phyloP scores from a whole-genome alignment of 2,888 invertebrate genomes.

The Diachrysia chrysitis region DNA sequence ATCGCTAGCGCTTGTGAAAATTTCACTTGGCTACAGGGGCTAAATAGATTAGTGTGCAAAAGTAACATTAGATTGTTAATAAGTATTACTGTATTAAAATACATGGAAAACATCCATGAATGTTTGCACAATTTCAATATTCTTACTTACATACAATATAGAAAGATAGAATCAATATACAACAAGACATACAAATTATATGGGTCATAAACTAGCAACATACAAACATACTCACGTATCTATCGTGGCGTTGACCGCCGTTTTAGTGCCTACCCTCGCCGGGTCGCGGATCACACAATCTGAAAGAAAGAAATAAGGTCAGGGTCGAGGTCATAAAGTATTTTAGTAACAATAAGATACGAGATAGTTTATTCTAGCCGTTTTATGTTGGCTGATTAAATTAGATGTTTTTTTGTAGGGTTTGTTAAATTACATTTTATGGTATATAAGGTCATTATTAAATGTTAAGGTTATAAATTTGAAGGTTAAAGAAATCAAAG shows the following conservation, averaged over 20 bases:
- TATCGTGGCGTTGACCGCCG: slow-evolving; percentile 63
- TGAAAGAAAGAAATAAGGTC: slow-evolving; percentile 43
- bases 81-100: too few species aligned
- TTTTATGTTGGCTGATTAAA: not conserved
- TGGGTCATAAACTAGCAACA: not conserved
- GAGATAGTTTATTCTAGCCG: not conserved
- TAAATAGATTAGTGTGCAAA: too few species aligned
- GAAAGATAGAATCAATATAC: not conserved
- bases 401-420: not conserved
- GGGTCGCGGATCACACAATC: slow-evolving; percentile 52
- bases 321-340: slow-evolving; percentile 26
- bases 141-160: too few species aligned
- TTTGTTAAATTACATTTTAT: not conserved
- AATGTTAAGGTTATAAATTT: too few species aligned
- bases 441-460: too few species aligned
- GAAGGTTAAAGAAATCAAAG: too few species aligned
- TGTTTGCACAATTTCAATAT: too few species aligned
- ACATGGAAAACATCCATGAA: too few species aligned
- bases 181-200: not conserved
- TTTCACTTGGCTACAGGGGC: too few species aligned
- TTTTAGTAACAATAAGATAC: slow-evolving; percentile 31
- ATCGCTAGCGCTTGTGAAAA: too few species aligned
- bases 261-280: slow-evolving; percentile 54
- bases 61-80: too few species aligned
- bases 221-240: slow-evolving; percentile 58